Evolutionary conservation across 2,888 invertebrate species (phyloP), one percentile per base, ranked within the genome.

Genomic region (Melanchra persicariae): DNA sequence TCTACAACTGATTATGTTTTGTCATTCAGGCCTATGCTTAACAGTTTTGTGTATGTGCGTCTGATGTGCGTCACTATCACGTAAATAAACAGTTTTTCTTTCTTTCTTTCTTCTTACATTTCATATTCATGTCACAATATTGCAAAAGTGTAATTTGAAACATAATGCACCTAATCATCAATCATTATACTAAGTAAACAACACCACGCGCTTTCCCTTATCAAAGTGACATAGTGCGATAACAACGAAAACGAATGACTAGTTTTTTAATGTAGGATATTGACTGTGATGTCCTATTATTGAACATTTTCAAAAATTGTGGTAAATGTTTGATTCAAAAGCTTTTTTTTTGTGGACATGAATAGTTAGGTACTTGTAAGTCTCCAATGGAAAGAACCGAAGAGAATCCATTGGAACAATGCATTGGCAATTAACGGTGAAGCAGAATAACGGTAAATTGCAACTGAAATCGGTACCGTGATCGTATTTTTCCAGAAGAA

Each of bases 201-300:
- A 0, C 8, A 45, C 26, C 45, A 34, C 24, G 60, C 52, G 51
- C 47, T 49, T 51, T 66, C 47, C 34, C 65, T 73, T 77, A 77
- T 77, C 76, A 49, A 30, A 37, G 22, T 73, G 74, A 62, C 61
- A 73, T 12, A 43, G 43, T 60, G n/a, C 37, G 79, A 77, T 77
- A 79, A 73, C 19, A 51, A n/a, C 24, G 7, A 6, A 59, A 30
- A 43, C 8, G 12, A 57, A 45, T 22, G 15, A 17, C 30, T 15
- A 26, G 8, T 43, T 49, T 40, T 51, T 17, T n/a, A 49, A 52
- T 45, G 17, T 15, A 30, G n/a, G 19, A 15, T 1, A 22, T 37
- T 10, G 9, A 24, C 24, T 17, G 24, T 24, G 12, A 37, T 37
- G 57, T 17, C 10, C 2, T 17, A 34, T 22, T 10, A 26, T 6